Evolutionary conservation across 1,140 invertebrate genomes (phyloP), one percentile per base, ranked within the genome.

Genomic region (Drosophila sucinea): DNA sequence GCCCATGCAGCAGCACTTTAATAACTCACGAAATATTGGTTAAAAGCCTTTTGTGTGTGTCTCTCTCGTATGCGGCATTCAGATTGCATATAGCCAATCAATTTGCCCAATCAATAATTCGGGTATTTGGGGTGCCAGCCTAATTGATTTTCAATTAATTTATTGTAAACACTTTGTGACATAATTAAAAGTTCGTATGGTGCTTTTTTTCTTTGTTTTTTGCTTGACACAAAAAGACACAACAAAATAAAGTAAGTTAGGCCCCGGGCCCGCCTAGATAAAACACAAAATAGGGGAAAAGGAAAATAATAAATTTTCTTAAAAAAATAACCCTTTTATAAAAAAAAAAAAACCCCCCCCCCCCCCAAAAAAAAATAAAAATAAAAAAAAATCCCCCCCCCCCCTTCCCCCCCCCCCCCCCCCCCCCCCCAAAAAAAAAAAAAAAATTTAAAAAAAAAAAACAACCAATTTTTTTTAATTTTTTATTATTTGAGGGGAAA

Each of bases 81-180:
- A 11, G 10, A 38, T 38, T 38, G 35, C 44, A 25, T 51, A 51
- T 51, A 2, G 63, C 62, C 70, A 74, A 67, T 75, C 74, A 75
- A 71, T 71, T 74, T 56, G 71, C 56, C 73, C 63, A 74, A 74
- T 74, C 56, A 57, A 67, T 56, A 56, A 54, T 62, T 65, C 61
- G 27, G 35, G 61, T 58, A 23, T 64, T 27, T 69, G 55, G 72
- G 55, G 44, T 55, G 44, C 65, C 17, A 51, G 44, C 44, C 84
- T 87, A 87, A 87, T 87, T 83, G 83, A 87, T 87, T 87, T 87
- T 83, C 77, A 87, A 87, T 87, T 87, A 87, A 87, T 87, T 87
- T 87, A 87, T 87, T 67, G 83, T 77, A 77, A 81, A 75, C 83
- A 86, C 64, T 76, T 87, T 78, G 67, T 81, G 83, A 86, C 83